Conservation (phyloP, 2,797 vertebrate genomes). For the Typhlichthys eigenmanni region DNA sequence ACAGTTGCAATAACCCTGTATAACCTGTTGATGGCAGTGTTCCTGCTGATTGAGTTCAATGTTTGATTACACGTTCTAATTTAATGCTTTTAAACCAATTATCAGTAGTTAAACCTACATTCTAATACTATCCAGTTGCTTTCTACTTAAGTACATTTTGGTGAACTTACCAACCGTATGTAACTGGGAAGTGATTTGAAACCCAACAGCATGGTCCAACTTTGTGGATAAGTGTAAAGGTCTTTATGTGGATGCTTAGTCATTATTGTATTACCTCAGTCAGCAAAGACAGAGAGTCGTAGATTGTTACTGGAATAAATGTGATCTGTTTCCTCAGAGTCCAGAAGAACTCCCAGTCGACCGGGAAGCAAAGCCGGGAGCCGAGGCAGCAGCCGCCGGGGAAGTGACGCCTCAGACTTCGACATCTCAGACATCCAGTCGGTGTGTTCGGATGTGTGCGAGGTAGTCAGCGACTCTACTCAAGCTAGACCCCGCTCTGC, state of each 20-base stretch:
- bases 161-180: too few relatives aligned
- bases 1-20: neutral
- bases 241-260: too few relatives aligned
- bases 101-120: neutral
- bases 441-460: constrained; percentile 90
- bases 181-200: too few relatives aligned
- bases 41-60: too few relatives aligned
- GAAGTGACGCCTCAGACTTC: constrained; percentile 97
- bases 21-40: too few relatives aligned
- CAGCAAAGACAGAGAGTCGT: too few relatives aligned
- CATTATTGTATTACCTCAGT: too few relatives aligned
- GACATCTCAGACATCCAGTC: constrained; percentile 99
- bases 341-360: constrained; percentile 83
- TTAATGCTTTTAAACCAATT: neutral
- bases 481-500: constrained; percentile 82
- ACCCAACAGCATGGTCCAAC: too few relatives aligned
- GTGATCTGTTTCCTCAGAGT: constrained; percentile 68
- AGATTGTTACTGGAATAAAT: neutral
- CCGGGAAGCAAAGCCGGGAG: constrained; percentile 97
- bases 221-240: too few relatives aligned
- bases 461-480: constrained; percentile 82
- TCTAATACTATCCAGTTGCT: too few relatives aligned
- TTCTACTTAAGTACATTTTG: too few relatives aligned
- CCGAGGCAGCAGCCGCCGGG: constrained; percentile 92
- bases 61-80: neutral